Evolutionary conservation across 1,140 invertebrate species (phyloP).

Genomic region (Rhopalosiphum maidis): DNA sequence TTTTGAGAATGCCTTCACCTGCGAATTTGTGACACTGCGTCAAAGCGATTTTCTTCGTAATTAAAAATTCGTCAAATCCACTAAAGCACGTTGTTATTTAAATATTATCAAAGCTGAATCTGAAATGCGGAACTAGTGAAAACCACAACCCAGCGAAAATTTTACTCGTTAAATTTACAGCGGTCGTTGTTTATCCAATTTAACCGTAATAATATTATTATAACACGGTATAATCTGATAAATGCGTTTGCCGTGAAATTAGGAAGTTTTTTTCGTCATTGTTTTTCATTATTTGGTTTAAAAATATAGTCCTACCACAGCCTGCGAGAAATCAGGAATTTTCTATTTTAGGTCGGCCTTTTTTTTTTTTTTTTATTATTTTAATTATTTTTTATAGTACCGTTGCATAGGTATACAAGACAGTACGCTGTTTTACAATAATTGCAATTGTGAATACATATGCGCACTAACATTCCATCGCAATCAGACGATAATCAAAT

Average conservation of each 20-base stretch:
- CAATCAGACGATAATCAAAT: constrained; percentile 15
- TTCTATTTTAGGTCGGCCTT: not conserved
- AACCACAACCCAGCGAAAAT: not conserved
- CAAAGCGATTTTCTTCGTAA: not conserved
- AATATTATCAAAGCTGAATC: not conserved
- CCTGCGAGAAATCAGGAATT: not conserved
- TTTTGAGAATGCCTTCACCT: not conserved
- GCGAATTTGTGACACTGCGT: not conserved
- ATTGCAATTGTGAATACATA: not conserved
- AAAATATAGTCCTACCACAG: not conserved
- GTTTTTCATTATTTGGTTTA: constrained; percentile 11
- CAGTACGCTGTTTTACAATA: constrained; percentile 29
- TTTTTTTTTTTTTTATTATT: not conserved
- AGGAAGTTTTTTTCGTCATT: not conserved
- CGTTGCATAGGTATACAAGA: not conserved
- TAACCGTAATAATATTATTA: not conserved
- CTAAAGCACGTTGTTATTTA: not conserved
- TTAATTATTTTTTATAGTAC: not conserved
- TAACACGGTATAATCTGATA: not conserved
- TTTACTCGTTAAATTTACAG: not conserved
- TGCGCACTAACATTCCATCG: not conserved
- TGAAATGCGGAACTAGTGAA: too few species aligned
- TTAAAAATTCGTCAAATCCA: not conserved
- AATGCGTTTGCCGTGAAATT: not conserved
- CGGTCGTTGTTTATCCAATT: not conserved